Evolutionary conservation across 1,140 invertebrate species (phyloP).

Genomic region (Gerris buenoi): DNA sequence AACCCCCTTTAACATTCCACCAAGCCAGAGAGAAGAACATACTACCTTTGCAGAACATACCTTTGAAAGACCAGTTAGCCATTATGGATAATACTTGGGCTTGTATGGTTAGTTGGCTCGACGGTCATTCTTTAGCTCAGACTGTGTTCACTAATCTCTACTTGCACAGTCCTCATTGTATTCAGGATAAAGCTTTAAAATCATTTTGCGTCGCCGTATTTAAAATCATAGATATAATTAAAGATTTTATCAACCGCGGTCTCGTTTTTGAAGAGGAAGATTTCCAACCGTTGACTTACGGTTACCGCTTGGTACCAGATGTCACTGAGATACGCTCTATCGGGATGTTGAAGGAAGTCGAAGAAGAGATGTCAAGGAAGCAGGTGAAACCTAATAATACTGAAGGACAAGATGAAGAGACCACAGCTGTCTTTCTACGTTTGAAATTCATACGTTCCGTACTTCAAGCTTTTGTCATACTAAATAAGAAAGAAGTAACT

Average conservation of each 20-base stretch:
- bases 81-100: slow-evolving; percentile 87
- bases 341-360: slow-evolving; percentile 74
- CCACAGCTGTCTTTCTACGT: slow-evolving; percentile 44
- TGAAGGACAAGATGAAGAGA: slow-evolving; percentile 8
- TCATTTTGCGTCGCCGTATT: slow-evolving; percentile 77
- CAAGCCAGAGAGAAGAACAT: slow-evolving; percentile 63
- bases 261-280: slow-evolving; percentile 88
- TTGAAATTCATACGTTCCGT: slow-evolving; percentile 74
- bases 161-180: slow-evolving; percentile 73
- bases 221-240: slow-evolving; percentile 80
- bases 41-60: slow-evolving; percentile 63
- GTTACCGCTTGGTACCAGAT: slow-evolving; percentile 71
- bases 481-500: slow-evolving; percentile 34
- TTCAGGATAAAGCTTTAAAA: slow-evolving; percentile 67
- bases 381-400: slow-evolving; percentile 6
- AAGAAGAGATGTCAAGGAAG: slow-evolving; percentile 55
- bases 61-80: slow-evolving; percentile 56
- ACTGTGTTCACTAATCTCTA: slow-evolving; percentile 95
- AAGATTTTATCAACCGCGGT: slow-evolving; percentile 57
- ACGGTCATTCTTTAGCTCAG: slow-evolving; percentile 89
- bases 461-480: slow-evolving; percentile 57
- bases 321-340: slow-evolving; percentile 67
- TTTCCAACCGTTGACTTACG: slow-evolving; percentile 84
- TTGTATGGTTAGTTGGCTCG: slow-evolving; percentile 85
- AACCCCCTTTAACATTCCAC: slow-evolving; percentile 74